These are phyloP conservation scores for Pyrocoelia pectoralis DNA, from an alignment of 2,888 invertebrate genomes.

Conservation along the genomic window DNA sequence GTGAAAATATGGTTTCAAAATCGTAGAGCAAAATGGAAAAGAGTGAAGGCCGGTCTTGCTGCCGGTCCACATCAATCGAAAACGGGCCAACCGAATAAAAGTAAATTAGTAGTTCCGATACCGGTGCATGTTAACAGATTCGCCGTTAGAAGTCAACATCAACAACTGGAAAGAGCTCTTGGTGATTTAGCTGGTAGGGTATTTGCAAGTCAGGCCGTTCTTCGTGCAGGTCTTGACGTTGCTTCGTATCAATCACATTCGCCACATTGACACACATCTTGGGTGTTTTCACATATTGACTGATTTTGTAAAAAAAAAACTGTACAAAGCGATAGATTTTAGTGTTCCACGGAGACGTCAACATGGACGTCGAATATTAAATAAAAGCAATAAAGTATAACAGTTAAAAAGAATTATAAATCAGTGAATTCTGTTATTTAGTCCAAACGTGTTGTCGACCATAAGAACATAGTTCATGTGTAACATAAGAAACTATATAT, in stretches of 20 bases:
- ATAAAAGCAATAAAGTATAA: neutral
- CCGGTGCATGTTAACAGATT: conserved; percentile 96
- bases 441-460: neutral
- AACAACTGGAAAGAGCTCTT: conserved; percentile 81
- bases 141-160: conserved; percentile 92
- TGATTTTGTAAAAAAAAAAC: neutral
- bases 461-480: neutral
- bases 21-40: conserved; percentile 96
- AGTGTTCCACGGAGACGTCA: neutral
- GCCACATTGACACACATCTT: conserved; percentile 22
- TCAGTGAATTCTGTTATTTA: neutral
- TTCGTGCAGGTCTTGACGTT: conserved; percentile 56
- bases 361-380: neutral
- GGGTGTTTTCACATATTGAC: neutral
- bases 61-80: conserved; percentile 63
- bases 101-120: conserved; percentile 95
- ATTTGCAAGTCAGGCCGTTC: conserved; percentile 57
- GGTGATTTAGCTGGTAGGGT: conserved; percentile 58
- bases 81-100: conserved; percentile 62
- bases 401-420: neutral
- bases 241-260: conserved; percentile 52
- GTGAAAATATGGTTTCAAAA: conserved; percentile 99
- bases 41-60: conserved; percentile 89
- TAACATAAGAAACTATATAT: neutral
- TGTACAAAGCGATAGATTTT: neutral